These are phyloP conservation scores for Anas platyrhynchos DNA, from an alignment of 2,113 vertebrate species.

Conservation along the genomic window DNA sequence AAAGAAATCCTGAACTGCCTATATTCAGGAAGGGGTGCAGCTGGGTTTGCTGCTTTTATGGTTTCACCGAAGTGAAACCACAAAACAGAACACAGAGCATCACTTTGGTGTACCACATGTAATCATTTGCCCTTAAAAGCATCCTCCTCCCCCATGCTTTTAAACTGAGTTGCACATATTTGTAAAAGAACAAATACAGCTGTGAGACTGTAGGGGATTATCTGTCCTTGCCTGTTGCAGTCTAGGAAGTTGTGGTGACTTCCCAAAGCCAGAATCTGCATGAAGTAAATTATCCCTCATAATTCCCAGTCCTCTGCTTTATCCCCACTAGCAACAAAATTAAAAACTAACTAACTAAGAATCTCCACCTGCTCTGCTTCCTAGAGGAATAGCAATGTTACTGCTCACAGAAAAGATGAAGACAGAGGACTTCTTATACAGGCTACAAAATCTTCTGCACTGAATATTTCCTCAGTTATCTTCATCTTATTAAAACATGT, in stretches of 20 bases:
- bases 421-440: constrained; percentile 26
- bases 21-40: constrained; percentile 23
- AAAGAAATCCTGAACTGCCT: background rate
- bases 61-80: constrained; percentile 4
- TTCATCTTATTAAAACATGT: constrained; percentile 43
- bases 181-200: background rate
- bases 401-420: background rate
- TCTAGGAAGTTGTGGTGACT: constrained; percentile 28
- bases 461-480: constrained; percentile 24
- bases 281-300: constrained; percentile 8
- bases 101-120: background rate
- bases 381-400: constrained; percentile 32
- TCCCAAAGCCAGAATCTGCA: constrained; percentile 24
- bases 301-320: constrained; percentile 5
- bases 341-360: constrained; percentile 40
- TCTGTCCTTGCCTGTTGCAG: background rate
- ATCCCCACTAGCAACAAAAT: constrained; percentile 38
- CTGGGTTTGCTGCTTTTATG: constrained; percentile 6
- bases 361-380: constrained; percentile 53
- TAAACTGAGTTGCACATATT: background rate
- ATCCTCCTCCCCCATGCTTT: background rate
- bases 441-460: constrained; percentile 42
- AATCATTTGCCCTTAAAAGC: constrained; percentile 9
- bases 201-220: constrained; percentile 14
- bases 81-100: background rate